Evolutionary conservation across 1,140 invertebrate species (phyloP), one percentile per base, ranked within the genome.

Genomic region (Trichoplusia ni): DNA sequence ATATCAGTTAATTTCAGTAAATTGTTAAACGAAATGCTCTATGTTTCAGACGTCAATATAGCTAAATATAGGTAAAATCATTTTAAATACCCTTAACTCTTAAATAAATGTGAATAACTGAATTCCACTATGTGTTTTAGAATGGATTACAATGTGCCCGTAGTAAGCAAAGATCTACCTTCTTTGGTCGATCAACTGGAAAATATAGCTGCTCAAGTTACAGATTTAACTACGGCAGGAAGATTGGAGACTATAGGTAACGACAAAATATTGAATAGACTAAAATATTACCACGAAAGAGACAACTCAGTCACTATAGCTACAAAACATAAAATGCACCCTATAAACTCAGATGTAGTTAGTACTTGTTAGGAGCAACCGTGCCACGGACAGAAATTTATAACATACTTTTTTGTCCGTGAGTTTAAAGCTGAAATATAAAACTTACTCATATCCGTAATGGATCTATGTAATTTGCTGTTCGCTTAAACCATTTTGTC

Each of bases 141-240:
- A 69, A 79, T 89, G 79, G 90, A 92, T 56, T 91, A 92, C 46
- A 92, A 92, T 56, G 92, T 93, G n/a, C 92, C 94, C n/a, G 91
- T 95, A 35, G 92, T 94, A 4, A 93, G 92, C 38, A 95, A 94
- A 77, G 95, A 96, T 82, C 81, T 96, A 35, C 92, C 92, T 35
- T 93, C 94, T 1, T 91, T 96, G 47, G 93, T 94, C 9, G 94
- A 95, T 77, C 95, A 96, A 80, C 85, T 96, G 58, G 93, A 95
- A 62, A 94, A 93, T 64, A 92, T 96, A 21, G 94, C 94, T 1
- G 92, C 94, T 23, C 94, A 96, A 89, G 91, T 96, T 71, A 92
- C 79, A 1, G 95, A 96, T 75, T 84, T 93, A 21, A 92, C 92
- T 33, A 94, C 92, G 7, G 93, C 94, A 2, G 89, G 93, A 67